Evolutionary conservation across 2,888 invertebrate species (phyloP).

Genomic region (Callinectes sapidus): DNA sequence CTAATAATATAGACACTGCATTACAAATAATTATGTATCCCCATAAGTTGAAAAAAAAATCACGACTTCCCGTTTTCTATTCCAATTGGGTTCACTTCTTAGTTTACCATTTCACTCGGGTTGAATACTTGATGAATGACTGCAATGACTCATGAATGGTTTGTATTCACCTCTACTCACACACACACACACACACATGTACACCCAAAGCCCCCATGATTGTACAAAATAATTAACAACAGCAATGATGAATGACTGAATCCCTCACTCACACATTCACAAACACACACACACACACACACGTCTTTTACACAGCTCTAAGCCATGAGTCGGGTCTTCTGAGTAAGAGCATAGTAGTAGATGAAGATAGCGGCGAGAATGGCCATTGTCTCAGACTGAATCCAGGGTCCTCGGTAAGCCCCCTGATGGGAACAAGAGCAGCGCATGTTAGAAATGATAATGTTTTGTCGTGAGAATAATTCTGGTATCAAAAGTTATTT

Average conservation of each 20-base stretch:
- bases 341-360: constrained; percentile 88
- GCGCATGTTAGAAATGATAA: neutral
- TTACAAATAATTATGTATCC: neutral
- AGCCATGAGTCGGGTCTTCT: constrained; percentile 68
- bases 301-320: constrained; percentile 32
- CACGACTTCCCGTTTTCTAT: neutral
- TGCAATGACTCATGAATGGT: neutral
- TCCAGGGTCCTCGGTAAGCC: constrained; percentile 93
- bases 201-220: neutral
- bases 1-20: too few relatives aligned
- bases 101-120: neutral
- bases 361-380: constrained; percentile 85
- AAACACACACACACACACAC: constrained; percentile 19
- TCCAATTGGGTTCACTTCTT: neutral
- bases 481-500: too few relatives aligned
- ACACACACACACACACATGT: neutral
- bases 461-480: neutral
- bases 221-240: neutral
- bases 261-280: neutral
- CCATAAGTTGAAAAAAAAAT: neutral
- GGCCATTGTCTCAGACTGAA: constrained; percentile 94
- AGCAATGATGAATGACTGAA: neutral
- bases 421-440: constrained; percentile 76
- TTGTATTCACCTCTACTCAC: neutral
- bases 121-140: neutral